These are phyloP conservation scores for Parnassius apollo DNA, from an alignment of 2,888 invertebrate genomes.

Conservation along the genomic window DNA sequence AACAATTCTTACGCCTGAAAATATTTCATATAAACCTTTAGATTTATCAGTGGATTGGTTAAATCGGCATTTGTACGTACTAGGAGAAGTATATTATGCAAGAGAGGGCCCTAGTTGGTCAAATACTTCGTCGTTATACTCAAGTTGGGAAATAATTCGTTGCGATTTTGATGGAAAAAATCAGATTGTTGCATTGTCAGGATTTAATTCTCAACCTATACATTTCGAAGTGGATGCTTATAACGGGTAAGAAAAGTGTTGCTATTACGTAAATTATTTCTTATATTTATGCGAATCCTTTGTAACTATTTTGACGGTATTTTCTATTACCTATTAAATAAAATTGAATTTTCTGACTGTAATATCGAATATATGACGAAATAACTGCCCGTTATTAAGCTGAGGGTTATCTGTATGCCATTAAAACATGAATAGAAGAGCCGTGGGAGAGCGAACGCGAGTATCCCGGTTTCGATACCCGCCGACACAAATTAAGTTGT, in stretches of 20 bases:
- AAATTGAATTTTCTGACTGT: no score
- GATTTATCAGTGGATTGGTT: constrained; percentile 94
- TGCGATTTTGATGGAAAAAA: constrained; percentile 88
- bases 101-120: constrained; percentile 50
- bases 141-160: constrained; percentile 87
- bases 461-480: no score
- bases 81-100: constrained; percentile 85
- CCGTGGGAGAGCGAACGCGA: no score
- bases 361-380: no score
- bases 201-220: constrained; percentile 85
- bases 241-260: constrained; percentile 85
- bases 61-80: constrained; percentile 90
- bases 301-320: no score
- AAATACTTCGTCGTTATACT: constrained; percentile 47
- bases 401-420: no score
- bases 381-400: no score
- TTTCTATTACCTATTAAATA: no score
- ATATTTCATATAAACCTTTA: constrained; percentile 83
- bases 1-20: constrained; percentile 80
- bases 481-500: no score
- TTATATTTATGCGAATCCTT: no score
- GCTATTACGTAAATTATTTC: no score
- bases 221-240: constrained; percentile 95
- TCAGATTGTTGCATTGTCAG: constrained; percentile 85
- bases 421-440: no score